Conservation (phyloP, 2,797 vertebrate species). For the Nyctibius grandis region DNA sequence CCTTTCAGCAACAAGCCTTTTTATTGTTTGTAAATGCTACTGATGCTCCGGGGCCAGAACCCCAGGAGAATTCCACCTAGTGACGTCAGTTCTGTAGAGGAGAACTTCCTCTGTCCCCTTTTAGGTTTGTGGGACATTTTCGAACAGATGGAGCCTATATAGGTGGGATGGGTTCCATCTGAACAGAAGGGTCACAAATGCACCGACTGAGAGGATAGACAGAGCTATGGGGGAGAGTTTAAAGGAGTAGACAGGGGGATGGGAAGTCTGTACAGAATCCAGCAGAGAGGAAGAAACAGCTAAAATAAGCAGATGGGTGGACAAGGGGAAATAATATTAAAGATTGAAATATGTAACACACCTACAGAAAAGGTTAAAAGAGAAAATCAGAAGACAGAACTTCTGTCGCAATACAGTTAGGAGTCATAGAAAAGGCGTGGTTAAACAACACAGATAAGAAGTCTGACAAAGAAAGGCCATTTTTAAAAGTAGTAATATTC, state of each 20-base stretch:
- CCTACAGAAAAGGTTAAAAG: conserved; percentile 54
- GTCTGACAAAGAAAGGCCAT: background rate
- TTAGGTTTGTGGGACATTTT: conserved; percentile 75
- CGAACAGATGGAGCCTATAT: conserved; percentile 79
- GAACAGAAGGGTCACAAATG: conserved; percentile 82
- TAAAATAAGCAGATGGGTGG: conserved; percentile 79
- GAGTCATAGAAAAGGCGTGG: background rate
- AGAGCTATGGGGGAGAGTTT: conserved; percentile 82
- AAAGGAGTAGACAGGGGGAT: conserved; percentile 75
- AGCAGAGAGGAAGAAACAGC: conserved; percentile 74
- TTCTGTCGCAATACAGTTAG: background rate
- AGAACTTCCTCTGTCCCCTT: conserved; percentile 75
- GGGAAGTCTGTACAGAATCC: conserved; percentile 72
- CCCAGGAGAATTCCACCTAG: conserved; percentile 76
- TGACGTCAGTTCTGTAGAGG: conserved; percentile 77
- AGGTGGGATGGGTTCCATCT: conserved; percentile 78
- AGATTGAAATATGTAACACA: conserved; percentile 54
- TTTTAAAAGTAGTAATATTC: background rate
- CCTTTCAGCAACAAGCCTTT: conserved; percentile 59
- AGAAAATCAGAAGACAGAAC: conserved; percentile 21
- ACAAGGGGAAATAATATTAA: conserved; percentile 57
- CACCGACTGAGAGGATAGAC: conserved; percentile 82
- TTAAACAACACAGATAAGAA: background rate
- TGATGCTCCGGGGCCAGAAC: conserved; percentile 66
- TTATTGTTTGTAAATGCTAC: conserved; percentile 67